Percentiles rank a stretch among this genome's conserved stretches.
Conservation (phyloP, 2,113 vertebrate species). For the Rhadina sibilatrix region DNA sequence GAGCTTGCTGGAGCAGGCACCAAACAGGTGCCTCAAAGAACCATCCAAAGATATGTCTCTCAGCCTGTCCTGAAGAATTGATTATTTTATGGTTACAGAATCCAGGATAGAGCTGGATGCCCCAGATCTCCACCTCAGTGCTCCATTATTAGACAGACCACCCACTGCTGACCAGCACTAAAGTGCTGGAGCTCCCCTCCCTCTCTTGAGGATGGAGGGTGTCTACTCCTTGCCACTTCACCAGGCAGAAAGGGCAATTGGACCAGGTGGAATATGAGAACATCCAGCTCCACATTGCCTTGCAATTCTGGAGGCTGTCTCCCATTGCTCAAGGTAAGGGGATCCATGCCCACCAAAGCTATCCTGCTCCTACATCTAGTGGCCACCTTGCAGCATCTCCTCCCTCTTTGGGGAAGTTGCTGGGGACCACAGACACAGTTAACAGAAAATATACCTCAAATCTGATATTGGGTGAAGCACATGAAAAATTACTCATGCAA, state of each 20-base stretch:
- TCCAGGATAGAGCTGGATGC: background rate
- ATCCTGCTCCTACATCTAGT: background rate
- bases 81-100: background rate
- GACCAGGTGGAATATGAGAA: background rate
- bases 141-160: background rate
- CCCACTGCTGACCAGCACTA: background rate
- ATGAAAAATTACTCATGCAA: slow-evolving; percentile 6
- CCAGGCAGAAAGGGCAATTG: background rate
- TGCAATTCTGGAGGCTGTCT: background rate
- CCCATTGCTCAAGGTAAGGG: background rate
- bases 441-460: background rate
- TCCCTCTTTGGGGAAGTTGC: background rate
- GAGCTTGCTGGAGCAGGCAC: background rate
- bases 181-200: background rate
- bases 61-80: background rate
- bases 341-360: background rate
- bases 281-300: rapidly evolving
- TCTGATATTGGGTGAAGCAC: background rate
- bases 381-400: background rate
- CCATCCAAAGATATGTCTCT: background rate
- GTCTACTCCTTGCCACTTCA: background rate
- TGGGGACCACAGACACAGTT: background rate
- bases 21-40: background rate
- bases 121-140: background rate
- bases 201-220: background rate